Evolutionary conservation across 1,140 invertebrate species (phyloP), one percentile per base, ranked within the genome.

Genomic region (Drosophila kohkoa): DNA sequence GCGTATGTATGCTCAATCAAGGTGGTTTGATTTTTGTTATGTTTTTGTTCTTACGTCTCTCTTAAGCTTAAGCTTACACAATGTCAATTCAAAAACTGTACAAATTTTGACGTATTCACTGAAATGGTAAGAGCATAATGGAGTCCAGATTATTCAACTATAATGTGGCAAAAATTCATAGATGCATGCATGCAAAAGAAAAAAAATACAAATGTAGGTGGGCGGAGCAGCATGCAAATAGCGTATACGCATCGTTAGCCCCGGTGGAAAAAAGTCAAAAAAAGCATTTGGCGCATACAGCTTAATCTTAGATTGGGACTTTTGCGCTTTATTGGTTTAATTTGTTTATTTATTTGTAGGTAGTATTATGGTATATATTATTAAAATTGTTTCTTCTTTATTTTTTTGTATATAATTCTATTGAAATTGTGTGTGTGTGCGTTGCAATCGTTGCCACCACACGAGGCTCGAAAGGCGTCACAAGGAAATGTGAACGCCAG

Each of bases 51-150:
- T 64, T 74, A 79, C 82, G 78, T 45, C 41, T 45, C 41, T 45
- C 75, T 71, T 82, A 79, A 80, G 74, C 75, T 71, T 82, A 79
- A 80, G 74, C 67, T 77, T 63, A 67, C 63, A 52, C 55, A 73
- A 79, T 60, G 66, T 58, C 69, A 75, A 87, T 86, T 85, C 75
- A 79, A 82, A 77, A 86, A 82, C 76, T 87, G 80, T 83, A 87
- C 77, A 87, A 71, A 51, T 66, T 55, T 78, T 82, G 59, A 64
- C 74, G 80, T 52, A 52, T 87, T 87, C 81, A 87, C 83, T 87
- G 83, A 88, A 87, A 87, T 80, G 83, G 82, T 77, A 87, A 87
- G 83, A 87, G 77, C 77, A 87, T 69, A 87, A 70, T 43, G 41
- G 52, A 60, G 52, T 67, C 57, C 48, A 70, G 49, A 70, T 75